Percentiles rank a stretch among this genome's conserved stretches.
Conservation (phyloP, 2,113 vertebrate genomes). For the Oncorhynchus gorbuscha region DNA sequence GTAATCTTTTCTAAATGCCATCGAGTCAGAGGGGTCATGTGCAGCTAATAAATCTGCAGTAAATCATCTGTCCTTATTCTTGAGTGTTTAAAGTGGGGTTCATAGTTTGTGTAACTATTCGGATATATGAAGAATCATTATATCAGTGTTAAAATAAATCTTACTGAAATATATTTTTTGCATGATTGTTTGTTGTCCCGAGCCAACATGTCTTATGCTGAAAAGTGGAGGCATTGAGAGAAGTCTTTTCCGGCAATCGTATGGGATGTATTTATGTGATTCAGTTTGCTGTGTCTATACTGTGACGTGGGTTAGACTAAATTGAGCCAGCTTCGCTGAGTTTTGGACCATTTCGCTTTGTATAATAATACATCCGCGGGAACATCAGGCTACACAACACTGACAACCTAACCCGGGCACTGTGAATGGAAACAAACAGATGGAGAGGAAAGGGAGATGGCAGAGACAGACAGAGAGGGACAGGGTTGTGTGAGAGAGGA, state of each 20-base stretch:
- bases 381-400: not conserved
- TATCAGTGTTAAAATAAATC: not conserved
- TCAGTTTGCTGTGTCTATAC: not conserved
- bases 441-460: not conserved
- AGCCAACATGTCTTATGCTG: not conserved
- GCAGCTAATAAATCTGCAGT: constrained; percentile 1
- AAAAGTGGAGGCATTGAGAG: not conserved
- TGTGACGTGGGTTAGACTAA: not conserved
- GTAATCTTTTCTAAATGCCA: constrained; percentile 46
- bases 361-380: not conserved
- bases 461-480: not conserved
- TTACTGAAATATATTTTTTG: not conserved
- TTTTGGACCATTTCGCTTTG: too few species aligned
- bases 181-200: not conserved
- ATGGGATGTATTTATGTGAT: not conserved
- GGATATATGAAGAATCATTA: not conserved
- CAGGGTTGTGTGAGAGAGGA: too few species aligned
- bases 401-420: not conserved
- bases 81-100: not conserved
- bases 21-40: constrained; percentile 30
- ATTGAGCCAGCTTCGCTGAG: not conserved
- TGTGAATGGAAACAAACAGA: not conserved
- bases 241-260: not conserved
- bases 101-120: not conserved
- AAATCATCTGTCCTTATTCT: not conserved